Base-by-base conservation (phyloP, 2,888 invertebrate genomes). In the Fragum fragum region DNA sequence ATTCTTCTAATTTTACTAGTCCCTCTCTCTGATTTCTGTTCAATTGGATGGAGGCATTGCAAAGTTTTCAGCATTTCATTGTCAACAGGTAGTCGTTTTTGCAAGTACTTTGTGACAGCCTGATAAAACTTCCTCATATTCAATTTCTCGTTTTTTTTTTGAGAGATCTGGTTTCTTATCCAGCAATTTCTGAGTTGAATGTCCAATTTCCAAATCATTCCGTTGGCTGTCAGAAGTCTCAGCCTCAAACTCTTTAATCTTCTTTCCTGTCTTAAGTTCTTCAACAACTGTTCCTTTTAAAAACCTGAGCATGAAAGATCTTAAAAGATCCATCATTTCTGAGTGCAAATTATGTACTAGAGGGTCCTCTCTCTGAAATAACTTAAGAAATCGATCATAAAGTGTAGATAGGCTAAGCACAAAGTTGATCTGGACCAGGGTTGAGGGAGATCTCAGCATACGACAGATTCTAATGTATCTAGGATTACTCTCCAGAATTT, bases 331-430 rank as follows among this genome's bases (percentile, higher is more conserved):
- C 28, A 66, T 72, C 53, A 72, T 74, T 59, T 81, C 81, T 63
- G 74, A 72, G 73, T 77, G 69, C 7, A 81, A 75, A 59, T 82
- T 76, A 68, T 79, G 79, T 26, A 79, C 74, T 39, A 85, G 42
- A 52, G 74, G 81, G n/a, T 85, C 85, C 69, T 85, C 76, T 71
- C 71, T 59, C 73, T 79, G 79, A 47, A 79, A 81, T 23, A 75
- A 52, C 61, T 66, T 75, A 7, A 82, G 79, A 66, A 82, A 84
- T 14, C 52, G 69, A 70, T 80, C 72, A 70, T 66, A 82, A 16
- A 84, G 61, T 36, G 76, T 16, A 55, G 36, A 52, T 47, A 79
- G 57, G 68, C 77, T 76, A 0, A 76, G 70, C 66, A 86, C 26
- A 68, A 79, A 83, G 53, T 83, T 61, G 36, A 86, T 76, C 72